Evolutionary conservation across 2,888 invertebrate species (phyloP), one percentile per base, ranked within the genome.

Genomic region (Caenorhabditis sp.): DNA sequence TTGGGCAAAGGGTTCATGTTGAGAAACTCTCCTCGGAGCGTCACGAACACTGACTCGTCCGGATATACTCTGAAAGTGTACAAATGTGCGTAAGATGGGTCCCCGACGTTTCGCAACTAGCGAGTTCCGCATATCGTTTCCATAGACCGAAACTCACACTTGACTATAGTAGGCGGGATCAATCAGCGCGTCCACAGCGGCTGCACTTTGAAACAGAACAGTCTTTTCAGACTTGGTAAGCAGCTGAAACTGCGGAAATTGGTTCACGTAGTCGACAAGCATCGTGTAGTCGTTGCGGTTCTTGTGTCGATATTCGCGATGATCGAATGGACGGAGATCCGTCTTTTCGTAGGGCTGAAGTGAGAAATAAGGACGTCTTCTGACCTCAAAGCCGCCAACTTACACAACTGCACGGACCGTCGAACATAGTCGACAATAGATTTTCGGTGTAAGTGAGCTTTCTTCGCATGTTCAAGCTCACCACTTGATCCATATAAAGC

Each of bases 231-330:
- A 70, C 22, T 59, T 62, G 32, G 52, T 58, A 7, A 76, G 45
- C n/a, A 50, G 22, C 1, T 59, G 37, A 15, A 76, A 76, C 5
- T 76, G 70, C 2, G 76, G 76, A 17, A 70, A 76, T 22, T 48
- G 46, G 24, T 63, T 70, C 20, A 76, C 50, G 37, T 76, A 76
- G 37, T 76, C 70, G 8, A 76, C 27, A 5, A 76, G 50, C 63
- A 76, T 76, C 11, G 76, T 70, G 39, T 76, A 68, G 13, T 76
- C 76, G 20, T 63, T 62, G 7, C 70, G 46, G 32, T 58, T 76
- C n/a, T 58, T 58, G n/a, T 58, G 35, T 0, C 70, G 58, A 30
- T 76, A 76, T 9, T 45, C 53, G 0, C 59, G 58, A 48, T 62
- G 68, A 13, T 76, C 63, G 27, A 76, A 76, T 0, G 46, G 39